Conservation (phyloP, 2,888 invertebrate genomes). For the Drosophila mayaguana region DNA sequence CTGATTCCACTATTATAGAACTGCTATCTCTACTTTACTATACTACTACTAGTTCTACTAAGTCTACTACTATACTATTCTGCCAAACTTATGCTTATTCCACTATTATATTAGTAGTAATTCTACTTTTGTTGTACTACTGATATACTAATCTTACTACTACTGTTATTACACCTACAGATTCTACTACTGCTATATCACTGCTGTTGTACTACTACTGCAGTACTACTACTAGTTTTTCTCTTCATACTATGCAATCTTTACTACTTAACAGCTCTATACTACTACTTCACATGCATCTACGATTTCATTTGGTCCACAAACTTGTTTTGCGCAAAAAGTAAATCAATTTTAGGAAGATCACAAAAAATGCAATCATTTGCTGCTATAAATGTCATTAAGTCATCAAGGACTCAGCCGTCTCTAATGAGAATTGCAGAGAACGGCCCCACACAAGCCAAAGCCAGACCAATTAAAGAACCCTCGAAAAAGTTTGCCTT, state of each 20-base stretch:
- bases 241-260: too few relatives aligned
- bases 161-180: too few relatives aligned
- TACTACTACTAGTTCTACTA: not conserved
- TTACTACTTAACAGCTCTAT: too few relatives aligned
- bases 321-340: too few relatives aligned
- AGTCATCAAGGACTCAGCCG: not conserved
- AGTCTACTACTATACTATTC: too few relatives aligned
- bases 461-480: constrained; percentile 19
- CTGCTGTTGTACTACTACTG: not conserved
- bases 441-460: not conserved
- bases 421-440: not conserved
- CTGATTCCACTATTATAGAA: not conserved
- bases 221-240: not conserved
- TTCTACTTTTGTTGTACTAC: too few relatives aligned
- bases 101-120: too few relatives aligned
- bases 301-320: too few relatives aligned
- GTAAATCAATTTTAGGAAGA: not conserved
- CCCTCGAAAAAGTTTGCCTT: constrained; percentile 31
- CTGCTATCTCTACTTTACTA: not conserved
- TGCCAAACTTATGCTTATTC: too few relatives aligned
- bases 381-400: not conserved
- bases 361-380: not conserved
- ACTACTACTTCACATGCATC: too few relatives aligned
- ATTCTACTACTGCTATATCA: too few relatives aligned
- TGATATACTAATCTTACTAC: too few relatives aligned